Percentiles rank a stretch among this genome's conserved stretches.
Evolutionary conservation across 1,140 invertebrate species (phyloP).

Genomic region (Lepidotrigona ventralis): DNA sequence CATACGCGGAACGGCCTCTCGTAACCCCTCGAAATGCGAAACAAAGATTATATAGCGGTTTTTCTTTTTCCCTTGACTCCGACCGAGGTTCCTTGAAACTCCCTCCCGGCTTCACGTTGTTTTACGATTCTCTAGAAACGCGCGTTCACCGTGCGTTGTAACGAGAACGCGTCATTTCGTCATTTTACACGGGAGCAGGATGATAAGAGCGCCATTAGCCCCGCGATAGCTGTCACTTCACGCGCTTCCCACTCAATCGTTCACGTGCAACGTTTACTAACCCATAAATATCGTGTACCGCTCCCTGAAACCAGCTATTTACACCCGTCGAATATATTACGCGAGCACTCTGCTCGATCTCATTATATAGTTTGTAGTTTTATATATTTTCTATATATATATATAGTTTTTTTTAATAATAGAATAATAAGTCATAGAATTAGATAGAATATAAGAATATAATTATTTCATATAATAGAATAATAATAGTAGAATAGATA

Average conservation of each 20-base stretch:
- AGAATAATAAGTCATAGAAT: no score
- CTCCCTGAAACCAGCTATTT: background rate
- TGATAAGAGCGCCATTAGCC: constrained; percentile 30
- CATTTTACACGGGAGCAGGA: constrained; percentile 8
- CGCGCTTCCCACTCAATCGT: constrained; percentile 19
- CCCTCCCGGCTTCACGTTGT: background rate
- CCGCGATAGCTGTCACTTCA: constrained; percentile 26
- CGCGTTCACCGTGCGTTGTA: constrained; percentile 17
- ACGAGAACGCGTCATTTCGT: constrained; percentile 25
- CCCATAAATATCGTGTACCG: constrained; percentile 12
- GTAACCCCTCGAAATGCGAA: constrained; percentile 26
- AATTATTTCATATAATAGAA: no score
- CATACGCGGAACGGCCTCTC: constrained; percentile 16
- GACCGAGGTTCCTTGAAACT: background rate
- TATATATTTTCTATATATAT: background rate
- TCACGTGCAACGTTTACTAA: constrained; percentile 21
- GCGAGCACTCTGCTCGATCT: background rate
- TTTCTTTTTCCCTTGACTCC: background rate
- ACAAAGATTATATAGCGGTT: constrained; percentile 26
- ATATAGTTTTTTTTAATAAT: no score
- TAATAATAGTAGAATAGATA: no score
- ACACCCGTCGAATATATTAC: background rate
- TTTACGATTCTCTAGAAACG: constrained; percentile 47
- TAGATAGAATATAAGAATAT: no score
- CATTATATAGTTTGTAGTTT: background rate